A percentile compares a stretch with the other conserved stretches of the same genome.
phyloP scores from a whole-genome alignment of 2,797 vertebrate genomes.

The Paguma larvata region DNA sequence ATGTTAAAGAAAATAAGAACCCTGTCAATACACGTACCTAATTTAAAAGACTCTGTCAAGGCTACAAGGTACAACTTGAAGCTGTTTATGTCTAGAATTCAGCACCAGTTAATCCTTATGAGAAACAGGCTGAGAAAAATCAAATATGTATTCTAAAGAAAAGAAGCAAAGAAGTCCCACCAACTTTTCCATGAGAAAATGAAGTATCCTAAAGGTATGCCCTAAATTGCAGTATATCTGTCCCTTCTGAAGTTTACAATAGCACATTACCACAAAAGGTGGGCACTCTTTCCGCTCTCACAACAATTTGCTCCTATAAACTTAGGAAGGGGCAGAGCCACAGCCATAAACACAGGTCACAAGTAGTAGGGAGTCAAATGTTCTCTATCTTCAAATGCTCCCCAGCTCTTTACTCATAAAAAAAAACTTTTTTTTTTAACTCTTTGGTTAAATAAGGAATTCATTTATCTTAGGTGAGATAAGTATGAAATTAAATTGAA shows the following conservation, averaged over 20 bases:
- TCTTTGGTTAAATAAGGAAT: slow-evolving; percentile 61
- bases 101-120: slow-evolving; percentile 63
- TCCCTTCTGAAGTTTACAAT: slow-evolving; percentile 73
- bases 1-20: slow-evolving; percentile 29
- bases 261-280: slow-evolving; percentile 71
- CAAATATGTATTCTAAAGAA: slow-evolving; percentile 48
- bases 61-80: slow-evolving; percentile 47
- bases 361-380: slow-evolving; percentile 66
- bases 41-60: slow-evolving; percentile 41
- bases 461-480: slow-evolving; percentile 46
- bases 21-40: background rate
- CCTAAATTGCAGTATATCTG: slow-evolving; percentile 62
- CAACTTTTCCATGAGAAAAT: slow-evolving; percentile 46
- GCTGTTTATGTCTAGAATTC: slow-evolving; percentile 50
- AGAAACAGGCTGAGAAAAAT: slow-evolving; percentile 61
- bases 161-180: slow-evolving; percentile 48
- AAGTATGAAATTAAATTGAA: slow-evolving; percentile 57
- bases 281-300: slow-evolving; percentile 72
- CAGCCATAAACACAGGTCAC: slow-evolving; percentile 77
- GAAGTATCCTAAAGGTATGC: slow-evolving; percentile 63
- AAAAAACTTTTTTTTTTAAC: background rate
- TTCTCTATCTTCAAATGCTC: slow-evolving; percentile 70
- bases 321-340: slow-evolving; percentile 77
- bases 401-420: slow-evolving; percentile 54
- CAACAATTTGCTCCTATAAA: slow-evolving; percentile 81